Conservation (phyloP, 2,113 vertebrate species). For the Sturnus vulgaris region DNA sequence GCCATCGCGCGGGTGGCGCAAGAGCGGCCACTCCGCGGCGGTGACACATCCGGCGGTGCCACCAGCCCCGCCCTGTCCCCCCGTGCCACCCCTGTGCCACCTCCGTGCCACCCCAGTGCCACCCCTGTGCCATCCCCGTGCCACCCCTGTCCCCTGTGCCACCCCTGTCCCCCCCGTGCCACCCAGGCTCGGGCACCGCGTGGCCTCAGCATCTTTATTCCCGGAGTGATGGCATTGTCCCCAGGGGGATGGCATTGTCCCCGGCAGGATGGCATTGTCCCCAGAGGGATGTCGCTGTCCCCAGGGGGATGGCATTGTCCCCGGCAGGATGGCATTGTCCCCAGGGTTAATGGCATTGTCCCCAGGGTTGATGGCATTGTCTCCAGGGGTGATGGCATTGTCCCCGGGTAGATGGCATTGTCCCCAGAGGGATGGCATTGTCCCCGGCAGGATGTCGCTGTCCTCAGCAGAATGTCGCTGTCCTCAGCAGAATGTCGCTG, state of each 20-base stretch:
- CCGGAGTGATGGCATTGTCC: background rate
- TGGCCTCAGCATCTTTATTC: background rate
- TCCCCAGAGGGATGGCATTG: background rate
- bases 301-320: fast-evolving
- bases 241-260: background rate
- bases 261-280: background rate
- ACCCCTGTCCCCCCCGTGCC: too few species aligned
- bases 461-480: background rate
- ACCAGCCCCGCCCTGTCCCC: background rate
- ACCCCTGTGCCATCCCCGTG: background rate
- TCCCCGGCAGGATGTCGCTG: background rate
- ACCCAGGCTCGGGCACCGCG: background rate
- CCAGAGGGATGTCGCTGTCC: background rate
- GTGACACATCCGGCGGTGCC: background rate
- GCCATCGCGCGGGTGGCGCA: background rate
- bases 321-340: background rate
- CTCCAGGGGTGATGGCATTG: too few species aligned
- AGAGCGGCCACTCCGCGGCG: background rate
- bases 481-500: background rate
- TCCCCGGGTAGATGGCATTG: background rate
- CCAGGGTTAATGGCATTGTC: background rate
- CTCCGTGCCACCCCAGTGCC: background rate
- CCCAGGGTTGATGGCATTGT: too few species aligned
- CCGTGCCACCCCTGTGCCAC: background rate
- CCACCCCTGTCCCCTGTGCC: too few species aligned